These are phyloP conservation scores for Mastomys natalensis DNA, from an alignment of 2,113 vertebrate species.

Conservation along the genomic window DNA sequence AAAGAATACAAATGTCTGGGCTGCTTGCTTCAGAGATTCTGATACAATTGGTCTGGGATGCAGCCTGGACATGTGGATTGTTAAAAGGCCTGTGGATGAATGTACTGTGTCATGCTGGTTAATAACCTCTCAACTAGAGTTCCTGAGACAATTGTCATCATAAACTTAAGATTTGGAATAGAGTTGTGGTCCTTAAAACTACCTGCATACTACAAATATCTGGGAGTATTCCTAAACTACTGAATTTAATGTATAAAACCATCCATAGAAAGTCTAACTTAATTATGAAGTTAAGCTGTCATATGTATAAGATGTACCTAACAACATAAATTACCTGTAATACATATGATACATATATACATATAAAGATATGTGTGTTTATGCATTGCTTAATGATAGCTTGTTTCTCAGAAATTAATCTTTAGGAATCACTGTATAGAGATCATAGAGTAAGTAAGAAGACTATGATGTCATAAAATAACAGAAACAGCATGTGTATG, in stretches of 20 bases:
- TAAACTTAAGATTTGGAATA: not conserved
- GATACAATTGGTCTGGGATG: not conserved
- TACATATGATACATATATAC: not conserved
- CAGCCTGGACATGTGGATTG: not conserved
- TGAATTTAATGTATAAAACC: not conserved
- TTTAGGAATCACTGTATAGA: not conserved
- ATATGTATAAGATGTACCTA: not conserved
- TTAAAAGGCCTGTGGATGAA: not conserved
- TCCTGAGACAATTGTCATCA: not conserved
- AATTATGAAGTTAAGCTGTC: not conserved
- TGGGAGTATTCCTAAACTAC: not conserved
- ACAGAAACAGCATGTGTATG: not conserved
- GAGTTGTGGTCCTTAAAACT: not conserved
- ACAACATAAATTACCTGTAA: not conserved
- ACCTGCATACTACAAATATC: not conserved
- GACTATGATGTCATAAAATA: not conserved
- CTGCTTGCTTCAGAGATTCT: not conserved
- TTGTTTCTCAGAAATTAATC: not conserved
- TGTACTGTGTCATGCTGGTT: not conserved
- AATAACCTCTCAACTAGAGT: not conserved
- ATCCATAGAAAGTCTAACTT: slow-evolving; percentile 1
- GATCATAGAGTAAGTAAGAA: not conserved
- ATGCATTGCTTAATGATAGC: not conserved
- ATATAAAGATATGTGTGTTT: not conserved
- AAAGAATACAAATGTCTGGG: not conserved